Evolutionary conservation across 2,797 vertebrate genomes (phyloP).

Genomic region (Psittacula derbiana): DNA sequence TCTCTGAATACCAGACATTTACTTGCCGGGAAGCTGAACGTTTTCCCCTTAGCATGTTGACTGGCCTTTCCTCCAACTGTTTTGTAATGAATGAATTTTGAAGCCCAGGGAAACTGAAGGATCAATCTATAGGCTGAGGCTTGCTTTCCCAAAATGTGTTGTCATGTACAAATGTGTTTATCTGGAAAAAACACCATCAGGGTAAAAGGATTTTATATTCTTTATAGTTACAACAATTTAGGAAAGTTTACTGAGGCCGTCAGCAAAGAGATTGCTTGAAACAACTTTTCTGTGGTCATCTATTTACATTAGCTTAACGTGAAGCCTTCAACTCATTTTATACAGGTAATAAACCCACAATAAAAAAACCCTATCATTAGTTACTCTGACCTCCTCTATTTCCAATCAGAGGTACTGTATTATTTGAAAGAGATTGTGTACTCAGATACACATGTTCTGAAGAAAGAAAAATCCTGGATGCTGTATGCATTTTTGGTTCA

Average conservation of each 20-base stretch:
- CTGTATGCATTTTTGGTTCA: neutral
- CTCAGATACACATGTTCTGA: neutral
- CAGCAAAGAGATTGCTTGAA: neutral
- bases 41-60: neutral
- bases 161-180: neutral
- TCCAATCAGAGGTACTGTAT: neutral
- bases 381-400: neutral
- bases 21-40: neutral
- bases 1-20: neutral
- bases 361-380: neutral
- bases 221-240: neutral
- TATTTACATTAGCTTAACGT: neutral
- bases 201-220: neutral
- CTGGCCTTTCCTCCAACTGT: neutral
- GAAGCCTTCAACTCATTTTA: neutral
- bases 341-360: neutral
- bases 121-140: neutral
- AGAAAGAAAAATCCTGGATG: neutral
- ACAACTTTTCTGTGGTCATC: neutral
- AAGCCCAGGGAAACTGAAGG: neutral
- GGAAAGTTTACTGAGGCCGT: neutral
- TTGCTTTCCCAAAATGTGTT: neutral
- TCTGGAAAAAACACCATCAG: neutral
- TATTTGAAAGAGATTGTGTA: neutral
- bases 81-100: neutral